Evolutionary conservation across 2,888 invertebrate genomes (phyloP).

Genomic region (Oscheius myriophilus): DNA sequence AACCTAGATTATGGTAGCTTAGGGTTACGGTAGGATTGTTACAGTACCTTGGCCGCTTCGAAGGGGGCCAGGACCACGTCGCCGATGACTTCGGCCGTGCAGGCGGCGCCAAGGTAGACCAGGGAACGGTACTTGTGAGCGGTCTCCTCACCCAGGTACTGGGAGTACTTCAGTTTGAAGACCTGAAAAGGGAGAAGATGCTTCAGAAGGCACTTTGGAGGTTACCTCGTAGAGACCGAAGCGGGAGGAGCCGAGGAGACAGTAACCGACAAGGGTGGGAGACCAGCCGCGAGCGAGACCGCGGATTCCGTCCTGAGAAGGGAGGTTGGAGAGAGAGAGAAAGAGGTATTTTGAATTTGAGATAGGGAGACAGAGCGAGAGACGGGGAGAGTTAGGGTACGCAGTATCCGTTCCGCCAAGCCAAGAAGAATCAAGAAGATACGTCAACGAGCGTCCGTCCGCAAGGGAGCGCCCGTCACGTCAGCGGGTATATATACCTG

Average conservation of each 20-base stretch:
- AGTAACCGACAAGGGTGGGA: conserved; percentile 2
- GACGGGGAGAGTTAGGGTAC: too few species aligned
- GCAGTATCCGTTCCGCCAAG: too few species aligned
- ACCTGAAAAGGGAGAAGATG: conserved; percentile 83
- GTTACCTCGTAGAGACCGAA: conserved; percentile 93
- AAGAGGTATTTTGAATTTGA: too few species aligned
- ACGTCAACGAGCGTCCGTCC: too few species aligned
- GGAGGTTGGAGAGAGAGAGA: too few species aligned
- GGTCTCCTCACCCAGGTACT: conserved; percentile 9
- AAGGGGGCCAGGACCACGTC: conserved; percentile 94
- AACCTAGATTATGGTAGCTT: conserved; percentile 7
- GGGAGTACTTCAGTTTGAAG: conserved; percentile 85
- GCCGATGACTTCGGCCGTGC: conserved; percentile 94
- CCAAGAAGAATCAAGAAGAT: too few species aligned
- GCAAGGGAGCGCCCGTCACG: too few species aligned
- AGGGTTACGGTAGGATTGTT: too few species aligned
- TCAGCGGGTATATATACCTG: too few species aligned
- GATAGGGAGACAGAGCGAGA: too few species aligned
- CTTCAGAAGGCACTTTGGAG: conserved; percentile 61
- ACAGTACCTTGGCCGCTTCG: conserved; percentile 87
- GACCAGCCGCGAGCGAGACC: conserved; percentile 7
- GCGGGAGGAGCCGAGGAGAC: conserved; percentile 70
- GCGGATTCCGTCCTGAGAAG: conserved; percentile 12
- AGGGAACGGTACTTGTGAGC: conserved; percentile 74
- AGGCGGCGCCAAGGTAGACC: conserved; percentile 88